Conservation (phyloP, 2,113 vertebrate genomes). For the Ailurus styani region DNA sequence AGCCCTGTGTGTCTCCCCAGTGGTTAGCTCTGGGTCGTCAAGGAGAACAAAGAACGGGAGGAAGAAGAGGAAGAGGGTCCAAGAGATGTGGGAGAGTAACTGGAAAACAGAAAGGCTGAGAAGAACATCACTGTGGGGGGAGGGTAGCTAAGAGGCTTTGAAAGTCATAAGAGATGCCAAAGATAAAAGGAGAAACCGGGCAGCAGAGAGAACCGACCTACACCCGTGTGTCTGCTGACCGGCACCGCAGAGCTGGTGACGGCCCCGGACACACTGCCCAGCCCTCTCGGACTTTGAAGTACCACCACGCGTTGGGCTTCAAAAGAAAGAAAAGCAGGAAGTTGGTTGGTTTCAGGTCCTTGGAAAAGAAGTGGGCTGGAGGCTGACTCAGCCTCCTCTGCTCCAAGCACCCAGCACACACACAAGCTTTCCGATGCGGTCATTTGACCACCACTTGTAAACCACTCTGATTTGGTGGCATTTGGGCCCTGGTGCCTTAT, state of each 20-base stretch:
- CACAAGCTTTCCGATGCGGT: not conserved
- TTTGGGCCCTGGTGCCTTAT: not conserved
- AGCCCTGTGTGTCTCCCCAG: not conserved
- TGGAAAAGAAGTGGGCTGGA: not conserved
- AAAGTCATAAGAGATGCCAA: not conserved
- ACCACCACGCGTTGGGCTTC: not conserved
- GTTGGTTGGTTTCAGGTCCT: not conserved
- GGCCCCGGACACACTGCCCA: not conserved
- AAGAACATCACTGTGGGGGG: not conserved
- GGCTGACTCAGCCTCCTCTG: not conserved
- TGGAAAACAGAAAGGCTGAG: not conserved
- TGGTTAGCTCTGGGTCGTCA: not conserved
- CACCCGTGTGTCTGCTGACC: no score
- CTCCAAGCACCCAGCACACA: not conserved
- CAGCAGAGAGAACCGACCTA: not conserved
- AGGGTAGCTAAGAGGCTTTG: not conserved
- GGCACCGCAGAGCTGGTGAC: rapidly evolving
- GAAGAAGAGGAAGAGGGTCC: not conserved
- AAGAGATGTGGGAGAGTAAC: not conserved
- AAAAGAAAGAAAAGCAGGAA: not conserved
- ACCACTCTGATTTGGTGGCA: not conserved
- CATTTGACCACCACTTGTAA: not conserved
- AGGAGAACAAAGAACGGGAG: not conserved
- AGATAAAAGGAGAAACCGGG: not conserved
- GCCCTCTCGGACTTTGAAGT: not conserved